These are phyloP conservation scores for Lithosia quadra DNA, from an alignment of 2,888 invertebrate species.

Conservation along the genomic window DNA sequence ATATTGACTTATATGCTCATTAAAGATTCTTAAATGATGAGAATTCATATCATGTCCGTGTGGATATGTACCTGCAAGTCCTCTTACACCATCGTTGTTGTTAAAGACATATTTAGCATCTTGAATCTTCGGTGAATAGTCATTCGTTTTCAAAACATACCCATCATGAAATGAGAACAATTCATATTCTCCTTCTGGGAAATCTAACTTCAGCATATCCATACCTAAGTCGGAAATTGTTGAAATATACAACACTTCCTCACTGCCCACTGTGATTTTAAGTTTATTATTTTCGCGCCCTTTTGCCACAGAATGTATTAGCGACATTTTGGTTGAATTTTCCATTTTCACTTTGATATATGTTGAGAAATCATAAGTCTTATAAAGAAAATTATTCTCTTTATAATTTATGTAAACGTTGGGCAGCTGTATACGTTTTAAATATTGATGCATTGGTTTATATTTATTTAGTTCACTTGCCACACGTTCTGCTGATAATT, in stretches of 20 bases:
- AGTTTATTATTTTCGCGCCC: background rate
- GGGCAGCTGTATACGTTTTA: background rate
- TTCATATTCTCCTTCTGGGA: slow-evolving; percentile 3
- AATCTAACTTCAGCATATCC: slow-evolving; percentile 1
- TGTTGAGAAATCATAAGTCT: background rate
- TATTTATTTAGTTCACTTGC: background rate
- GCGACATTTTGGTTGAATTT: background rate
- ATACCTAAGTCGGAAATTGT: background rate
- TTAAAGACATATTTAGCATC: background rate
- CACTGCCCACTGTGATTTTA: slow-evolving; percentile 3
- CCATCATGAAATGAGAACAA: background rate
- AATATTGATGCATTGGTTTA: background rate
- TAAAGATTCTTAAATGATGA: background rate
- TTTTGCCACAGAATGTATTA: background rate
- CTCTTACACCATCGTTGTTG: background rate
- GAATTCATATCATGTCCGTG: background rate
- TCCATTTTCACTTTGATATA: background rate
- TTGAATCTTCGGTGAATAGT: background rate
- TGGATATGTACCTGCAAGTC: background rate
- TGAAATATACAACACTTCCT: slow-evolving; percentile 2
- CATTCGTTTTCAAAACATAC: background rate
- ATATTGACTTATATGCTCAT: background rate
- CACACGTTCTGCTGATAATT: background rate
- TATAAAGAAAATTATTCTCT: background rate
- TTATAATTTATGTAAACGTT: background rate